A percentile compares a stretch with the other conserved stretches of the same genome.
Conservation (phyloP, 1,140 invertebrate genomes). For the Gerris buenoi region DNA sequence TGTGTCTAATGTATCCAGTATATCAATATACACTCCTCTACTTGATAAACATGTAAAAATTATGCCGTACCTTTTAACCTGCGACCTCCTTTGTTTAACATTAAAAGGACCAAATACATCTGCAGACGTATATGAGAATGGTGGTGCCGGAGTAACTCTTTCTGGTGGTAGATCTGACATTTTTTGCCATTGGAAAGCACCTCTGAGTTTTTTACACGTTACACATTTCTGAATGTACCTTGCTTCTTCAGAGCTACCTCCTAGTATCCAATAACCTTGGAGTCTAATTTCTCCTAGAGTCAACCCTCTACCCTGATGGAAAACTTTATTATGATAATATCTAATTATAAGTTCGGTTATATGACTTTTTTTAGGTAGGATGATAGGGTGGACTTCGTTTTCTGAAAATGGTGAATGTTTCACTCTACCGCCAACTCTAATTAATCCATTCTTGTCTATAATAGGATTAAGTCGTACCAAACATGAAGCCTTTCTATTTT, state of each 20-base stretch:
- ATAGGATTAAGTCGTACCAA: neutral
- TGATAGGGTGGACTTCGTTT: neutral
- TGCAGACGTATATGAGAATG: neutral
- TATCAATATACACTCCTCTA: neutral
- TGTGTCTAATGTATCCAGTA: neutral
- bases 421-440: neutral
- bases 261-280: neutral
- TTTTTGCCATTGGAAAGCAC: neutral
- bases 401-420: neutral
- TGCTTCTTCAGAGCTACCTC: neutral
- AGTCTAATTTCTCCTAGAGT: neutral
- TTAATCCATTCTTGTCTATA: neutral
- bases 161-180: neutral
- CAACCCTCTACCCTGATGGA: neutral
- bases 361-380: neutral
- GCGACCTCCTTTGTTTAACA: neutral
- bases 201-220: neutral
- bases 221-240: neutral
- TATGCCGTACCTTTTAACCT: neutral
- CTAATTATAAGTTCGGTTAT: neutral
- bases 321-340: neutral
- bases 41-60: neutral
- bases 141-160: neutral
- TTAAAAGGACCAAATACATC: neutral
- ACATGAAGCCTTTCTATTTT: neutral